Evolutionary conservation across 2,888 invertebrate genomes (phyloP).

Genomic region (Andrena camellia): DNA sequence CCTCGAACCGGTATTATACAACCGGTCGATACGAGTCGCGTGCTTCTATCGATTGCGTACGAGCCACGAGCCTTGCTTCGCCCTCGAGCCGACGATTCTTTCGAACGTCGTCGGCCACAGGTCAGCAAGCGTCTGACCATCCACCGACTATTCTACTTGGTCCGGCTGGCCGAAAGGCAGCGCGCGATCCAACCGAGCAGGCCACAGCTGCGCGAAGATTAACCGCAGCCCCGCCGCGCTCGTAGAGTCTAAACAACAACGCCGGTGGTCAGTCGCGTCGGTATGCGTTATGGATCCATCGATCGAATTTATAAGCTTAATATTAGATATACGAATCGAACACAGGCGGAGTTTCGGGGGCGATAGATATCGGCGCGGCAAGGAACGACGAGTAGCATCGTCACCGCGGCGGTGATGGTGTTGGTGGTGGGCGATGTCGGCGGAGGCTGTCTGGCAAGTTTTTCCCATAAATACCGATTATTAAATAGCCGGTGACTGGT

Average conservation of each 20-base stretch:
- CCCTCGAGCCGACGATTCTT: neutral
- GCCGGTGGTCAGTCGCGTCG: neutral
- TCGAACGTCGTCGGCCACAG: neutral
- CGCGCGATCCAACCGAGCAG: neutral
- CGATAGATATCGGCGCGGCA: slow-evolving; percentile 58
- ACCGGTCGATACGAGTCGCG: slow-evolving; percentile 7
- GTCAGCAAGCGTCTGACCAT: neutral
- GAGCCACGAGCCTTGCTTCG: neutral
- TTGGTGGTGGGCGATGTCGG: too few species aligned
- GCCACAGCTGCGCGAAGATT: slow-evolving; percentile 28
- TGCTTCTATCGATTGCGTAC: slow-evolving; percentile 17
- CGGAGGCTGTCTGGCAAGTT: slow-evolving; percentile 76
- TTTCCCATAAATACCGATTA: slow-evolving; percentile 84
- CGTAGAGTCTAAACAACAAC: slow-evolving; percentile 13
- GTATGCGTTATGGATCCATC: neutral
- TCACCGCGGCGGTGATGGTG: neutral
- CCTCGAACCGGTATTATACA: neutral
- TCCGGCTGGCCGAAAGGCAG: too few species aligned
- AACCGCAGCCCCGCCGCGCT: slow-evolving; percentile 10
- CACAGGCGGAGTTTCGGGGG: neutral
- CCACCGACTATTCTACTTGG: neutral
- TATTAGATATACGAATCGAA: slow-evolving; percentile 3
- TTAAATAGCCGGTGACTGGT: slow-evolving; percentile 73
- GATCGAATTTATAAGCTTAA: slow-evolving; percentile 45
- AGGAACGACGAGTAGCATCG: slow-evolving; percentile 23